Conservation (phyloP, 2,113 vertebrate species). For the Chamaea fasciata region DNA sequence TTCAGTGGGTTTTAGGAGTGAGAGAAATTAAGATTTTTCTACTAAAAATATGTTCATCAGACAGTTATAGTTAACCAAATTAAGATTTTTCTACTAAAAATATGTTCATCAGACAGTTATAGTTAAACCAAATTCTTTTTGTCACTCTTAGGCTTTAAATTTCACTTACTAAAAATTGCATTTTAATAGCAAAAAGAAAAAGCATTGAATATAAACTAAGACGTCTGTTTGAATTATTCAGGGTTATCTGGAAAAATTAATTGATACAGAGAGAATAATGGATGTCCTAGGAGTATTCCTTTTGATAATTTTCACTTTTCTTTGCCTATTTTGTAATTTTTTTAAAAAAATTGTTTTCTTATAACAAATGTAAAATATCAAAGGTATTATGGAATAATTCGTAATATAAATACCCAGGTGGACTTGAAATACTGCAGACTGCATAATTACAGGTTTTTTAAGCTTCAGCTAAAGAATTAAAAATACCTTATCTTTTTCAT, state of each 20-base stretch:
- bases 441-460: background rate
- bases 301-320: background rate
- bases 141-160: background rate
- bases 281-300: background rate
- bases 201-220: background rate
- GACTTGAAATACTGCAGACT: background rate
- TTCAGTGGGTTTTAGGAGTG: background rate
- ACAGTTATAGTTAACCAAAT: background rate
- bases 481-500: background rate
- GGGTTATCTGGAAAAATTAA: background rate
- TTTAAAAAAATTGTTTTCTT: background rate
- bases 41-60: background rate
- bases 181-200: background rate
- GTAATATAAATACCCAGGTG: background rate
- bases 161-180: background rate
- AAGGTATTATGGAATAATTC: background rate
- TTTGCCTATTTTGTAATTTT: background rate
- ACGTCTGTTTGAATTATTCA: slow-evolving; percentile 19
- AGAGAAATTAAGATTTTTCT: background rate
- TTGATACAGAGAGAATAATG: background rate
- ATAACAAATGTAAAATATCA: background rate
- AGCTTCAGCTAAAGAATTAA: background rate
- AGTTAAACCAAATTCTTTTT: background rate
- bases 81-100: background rate
- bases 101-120: background rate